Base-by-base conservation (phyloP, 2,888 invertebrate genomes). In the Anodontia alba region DNA sequence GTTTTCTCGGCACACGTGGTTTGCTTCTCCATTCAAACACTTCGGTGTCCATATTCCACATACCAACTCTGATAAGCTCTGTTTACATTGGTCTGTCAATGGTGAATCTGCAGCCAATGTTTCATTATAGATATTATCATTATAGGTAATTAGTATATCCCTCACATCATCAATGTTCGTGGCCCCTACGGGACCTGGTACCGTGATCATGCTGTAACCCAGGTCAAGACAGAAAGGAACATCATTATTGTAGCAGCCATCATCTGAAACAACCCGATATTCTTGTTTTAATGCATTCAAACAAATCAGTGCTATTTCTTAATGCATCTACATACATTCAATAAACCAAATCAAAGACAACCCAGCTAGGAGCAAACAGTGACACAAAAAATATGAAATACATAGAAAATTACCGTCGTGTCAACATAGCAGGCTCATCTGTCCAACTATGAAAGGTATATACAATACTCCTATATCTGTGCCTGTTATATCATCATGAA, bases 41-140 rank as follows among this genome's bases (percentile, higher is more conserved):
- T 5, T 33, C 20, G 62, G 62, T 23, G 33, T 62, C 33, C 62
- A 33, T 20, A 62, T 10, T 5, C 62, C 33, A 33, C 62, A 62
- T 17, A 62, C 1, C 17, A 62, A 12, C 17, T 5, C 17, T 1
- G 33, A 31, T 20, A 62, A 62, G 23, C 33, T 20, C 3, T 62
- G 62, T 20, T 29, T 31, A 20, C 62, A 62, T 3, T 31, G 33
- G 3, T 20, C 62, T 3, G 33, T 20, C 33, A 62, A 20, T 1
- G 10, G 8, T 12, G 17, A 20, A 1, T 3, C 33, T 8, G 17
- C 62, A 17, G 17, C 31, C 12, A 15, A 1, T 12, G 62, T 33
- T 20, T 62, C 20, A 62, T 62, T 62, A 23, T 62, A 62, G 20
- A 62, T 62, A 15, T 33, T 23, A 33, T 62, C 62, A 62, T 62